Base-by-base conservation (phyloP, 1,140 invertebrate species). In the Stenopsyche tienmushanensis region DNA sequence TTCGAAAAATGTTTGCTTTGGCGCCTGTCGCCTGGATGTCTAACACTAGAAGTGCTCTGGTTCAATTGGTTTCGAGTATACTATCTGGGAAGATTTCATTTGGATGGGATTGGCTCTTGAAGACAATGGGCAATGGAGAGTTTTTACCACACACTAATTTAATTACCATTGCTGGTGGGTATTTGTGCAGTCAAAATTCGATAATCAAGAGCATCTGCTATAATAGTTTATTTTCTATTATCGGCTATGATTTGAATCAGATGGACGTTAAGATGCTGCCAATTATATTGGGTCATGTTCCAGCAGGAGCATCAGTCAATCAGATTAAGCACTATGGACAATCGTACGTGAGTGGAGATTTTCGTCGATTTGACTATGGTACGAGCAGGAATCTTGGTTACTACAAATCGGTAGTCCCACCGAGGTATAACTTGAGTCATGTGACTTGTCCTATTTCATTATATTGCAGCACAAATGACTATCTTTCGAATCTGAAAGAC, bases 231-330 rank as follows among this genome's bases (percentile, higher is more conserved):
- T 88, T 88, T 66, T 70, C 84, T 7, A 66, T 86, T 0, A 77
- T 75, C 67, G 86, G 83, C 60, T 86, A 80, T 52, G 81, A 81
- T 66, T 75, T 72, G 58, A 76, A 74, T 9, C 81, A 84, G 76
- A 73, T 83, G 52, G 86, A 82, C 39, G 25, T 41, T 78, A 86
- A 85, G 0, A 83, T 88, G 73, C 70, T 91, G 1, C 84, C 89
- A 0, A 86, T 92, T 0, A 86, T 93, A 62, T 78, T 89, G 25
- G 83, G 85, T 0, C 91, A 94, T 72, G 81, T 83, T n/a, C 92
- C 93, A 0, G 87, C 90, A 5, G 91, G 92, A 10, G 85, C 90
- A 0, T 89, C 91, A 0, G 84, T 85, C 47, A 87, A 88, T n/a
- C 34, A 39, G 52, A 50, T 55, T 26, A 17, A 67, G 57, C 18